Evolutionary conservation across 2,888 invertebrate genomes (phyloP).

Genomic region (Platynereis dumerilii): DNA sequence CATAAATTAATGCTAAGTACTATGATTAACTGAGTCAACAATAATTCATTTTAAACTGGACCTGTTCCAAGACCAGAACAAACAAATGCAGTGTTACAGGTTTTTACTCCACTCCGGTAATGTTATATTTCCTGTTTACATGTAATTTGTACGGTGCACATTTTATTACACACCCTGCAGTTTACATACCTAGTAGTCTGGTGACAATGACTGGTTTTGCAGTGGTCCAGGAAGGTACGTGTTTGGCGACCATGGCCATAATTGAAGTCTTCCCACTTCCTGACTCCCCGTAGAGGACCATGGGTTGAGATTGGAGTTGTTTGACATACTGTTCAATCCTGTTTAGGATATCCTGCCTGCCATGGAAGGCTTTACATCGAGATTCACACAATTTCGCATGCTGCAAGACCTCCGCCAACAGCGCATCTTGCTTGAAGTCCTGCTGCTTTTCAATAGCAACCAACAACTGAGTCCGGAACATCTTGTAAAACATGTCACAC

Average conservation of each 20-base stretch:
- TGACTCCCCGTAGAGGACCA: conserved; percentile 33
- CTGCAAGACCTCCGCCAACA: conserved; percentile 28
- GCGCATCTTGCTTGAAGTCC: conserved; percentile 9
- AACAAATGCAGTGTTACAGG: too few relatives aligned
- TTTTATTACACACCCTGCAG: too few relatives aligned
- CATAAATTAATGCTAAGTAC: too few relatives aligned
- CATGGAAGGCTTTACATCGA: conserved; percentile 27
- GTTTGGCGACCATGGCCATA: conserved; percentile 25
- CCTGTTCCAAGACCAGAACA: too few relatives aligned
- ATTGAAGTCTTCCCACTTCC: conserved; percentile 35
- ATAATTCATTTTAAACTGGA: too few relatives aligned
- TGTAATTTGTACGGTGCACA: too few relatives aligned
- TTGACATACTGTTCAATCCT: conserved; percentile 31
- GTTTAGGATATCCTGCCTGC: conserved; percentile 31
- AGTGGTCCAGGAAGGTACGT: conserved; percentile 15
- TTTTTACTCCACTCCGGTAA: too few relatives aligned
- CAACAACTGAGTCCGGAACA: conserved; percentile 13
- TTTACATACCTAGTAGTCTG: conserved; percentile 29
- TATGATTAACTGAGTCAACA: too few relatives aligned
- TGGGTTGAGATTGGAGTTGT: conserved; percentile 11
- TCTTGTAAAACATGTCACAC: conserved; percentile 16
- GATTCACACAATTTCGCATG: conserved; percentile 19
- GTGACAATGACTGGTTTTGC: conserved; percentile 22
- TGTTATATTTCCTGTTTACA: too few relatives aligned
- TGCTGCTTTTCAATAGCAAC: conserved; percentile 4